A percentile compares a stretch with the other conserved stretches of the same genome.
phyloP scores from a whole-genome alignment of 2,888 invertebrate genomes.

The Tineola bisselliella region DNA sequence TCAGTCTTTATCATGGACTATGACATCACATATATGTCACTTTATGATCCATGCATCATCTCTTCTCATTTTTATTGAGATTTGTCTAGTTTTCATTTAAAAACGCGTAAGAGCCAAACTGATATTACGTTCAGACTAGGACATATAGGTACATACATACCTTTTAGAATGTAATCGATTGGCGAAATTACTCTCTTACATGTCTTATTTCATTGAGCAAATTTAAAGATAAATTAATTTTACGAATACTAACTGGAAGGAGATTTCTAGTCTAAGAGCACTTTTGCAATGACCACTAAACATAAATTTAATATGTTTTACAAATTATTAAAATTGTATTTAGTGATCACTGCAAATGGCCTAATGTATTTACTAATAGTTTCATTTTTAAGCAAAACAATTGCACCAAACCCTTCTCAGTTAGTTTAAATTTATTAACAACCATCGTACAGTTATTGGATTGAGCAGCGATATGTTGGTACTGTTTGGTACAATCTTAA shows the following conservation, averaged over 20 bases:
- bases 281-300: background rate
- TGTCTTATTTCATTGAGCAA: conserved; percentile 35
- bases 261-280: background rate
- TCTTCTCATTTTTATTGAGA: background rate
- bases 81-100: background rate
- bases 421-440: background rate
- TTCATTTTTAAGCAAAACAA: background rate
- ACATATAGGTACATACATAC: background rate
- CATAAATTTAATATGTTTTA: background rate
- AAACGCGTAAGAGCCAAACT: background rate
- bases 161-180: background rate
- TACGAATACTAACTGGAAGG: conserved; percentile 4
- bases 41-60: background rate
- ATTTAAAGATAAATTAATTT: conserved; percentile 28
- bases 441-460: background rate
- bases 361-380: no score
- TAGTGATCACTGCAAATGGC: no score
- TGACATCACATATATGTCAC: background rate
- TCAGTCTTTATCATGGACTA: conserved; percentile 9
- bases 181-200: background rate
- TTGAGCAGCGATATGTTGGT: conserved; percentile 1
- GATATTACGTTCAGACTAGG: background rate
- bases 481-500: background rate
- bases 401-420: background rate
- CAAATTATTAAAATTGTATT: background rate